Conservation (phyloP, 1,140 invertebrate genomes). For the Lerema accius region DNA sequence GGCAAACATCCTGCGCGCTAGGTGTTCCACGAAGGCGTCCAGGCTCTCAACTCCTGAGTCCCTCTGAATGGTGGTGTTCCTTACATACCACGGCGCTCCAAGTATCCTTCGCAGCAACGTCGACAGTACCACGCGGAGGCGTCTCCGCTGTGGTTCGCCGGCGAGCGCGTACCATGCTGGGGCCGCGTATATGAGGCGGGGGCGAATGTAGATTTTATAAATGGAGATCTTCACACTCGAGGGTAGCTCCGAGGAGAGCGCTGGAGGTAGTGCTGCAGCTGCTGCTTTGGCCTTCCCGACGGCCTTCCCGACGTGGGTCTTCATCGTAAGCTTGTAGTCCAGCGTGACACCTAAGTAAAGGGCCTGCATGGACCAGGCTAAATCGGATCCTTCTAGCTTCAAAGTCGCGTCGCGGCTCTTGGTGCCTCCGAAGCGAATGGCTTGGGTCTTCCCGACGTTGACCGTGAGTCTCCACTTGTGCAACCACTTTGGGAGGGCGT, state of each 20-base stretch:
- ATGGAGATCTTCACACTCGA: constrained; percentile 17
- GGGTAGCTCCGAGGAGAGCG: constrained; percentile 31
- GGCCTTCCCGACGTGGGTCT: background rate
- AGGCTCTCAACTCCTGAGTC: background rate
- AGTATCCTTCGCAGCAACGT: background rate
- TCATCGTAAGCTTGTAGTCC: constrained; percentile 15
- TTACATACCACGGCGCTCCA: background rate
- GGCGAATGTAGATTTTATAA: background rate
- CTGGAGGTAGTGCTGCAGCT: constrained; percentile 2
- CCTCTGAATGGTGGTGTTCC: constrained; percentile 12
- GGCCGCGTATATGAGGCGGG: constrained; percentile 2
- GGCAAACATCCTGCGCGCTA: no score
- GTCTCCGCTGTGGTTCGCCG: background rate
- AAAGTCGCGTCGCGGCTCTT: background rate
- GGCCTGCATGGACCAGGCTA: no score
- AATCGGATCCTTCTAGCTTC: no score
- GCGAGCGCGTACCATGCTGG: background rate
- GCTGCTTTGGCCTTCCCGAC: background rate
- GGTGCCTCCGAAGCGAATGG: background rate
- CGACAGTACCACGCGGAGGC: background rate
- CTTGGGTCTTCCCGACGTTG: constrained; percentile 37
- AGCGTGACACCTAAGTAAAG: constrained; percentile 33
- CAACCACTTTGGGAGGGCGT: constrained; percentile 40
- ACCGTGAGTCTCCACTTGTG: constrained; percentile 33
- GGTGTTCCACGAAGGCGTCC: background rate